phyloP scores from a whole-genome alignment of 2,888 invertebrate species.

The Pyrocoelia pectoralis region DNA sequence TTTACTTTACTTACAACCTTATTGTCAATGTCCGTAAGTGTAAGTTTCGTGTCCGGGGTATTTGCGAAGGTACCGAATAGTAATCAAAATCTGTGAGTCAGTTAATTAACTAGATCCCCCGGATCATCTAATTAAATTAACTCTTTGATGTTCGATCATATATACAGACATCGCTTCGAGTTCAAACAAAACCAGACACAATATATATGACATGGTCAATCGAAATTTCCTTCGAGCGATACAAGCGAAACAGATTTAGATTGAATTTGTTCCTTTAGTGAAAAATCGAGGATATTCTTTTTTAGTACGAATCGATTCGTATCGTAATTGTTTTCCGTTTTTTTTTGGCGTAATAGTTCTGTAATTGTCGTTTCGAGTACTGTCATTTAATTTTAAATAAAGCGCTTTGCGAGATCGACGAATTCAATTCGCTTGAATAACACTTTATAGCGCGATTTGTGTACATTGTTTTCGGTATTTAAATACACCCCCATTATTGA shows the following conservation, averaged over 20 bases:
- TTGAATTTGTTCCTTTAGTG: conserved; percentile 8
- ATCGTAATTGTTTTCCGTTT: not conserved
- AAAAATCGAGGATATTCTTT: not conserved
- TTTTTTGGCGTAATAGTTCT: not conserved
- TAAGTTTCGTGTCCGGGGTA: not conserved
- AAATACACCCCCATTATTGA: too few species aligned
- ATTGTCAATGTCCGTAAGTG: conserved; percentile 15
- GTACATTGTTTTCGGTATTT: too few species aligned
- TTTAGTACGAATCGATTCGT: not conserved
- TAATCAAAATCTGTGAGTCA: conserved; percentile 43
- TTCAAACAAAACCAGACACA: conserved; percentile 29
- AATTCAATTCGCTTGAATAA: not conserved
- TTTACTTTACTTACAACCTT: not conserved
- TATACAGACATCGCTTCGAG: conserved; percentile 21
- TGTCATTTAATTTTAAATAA: not conserved
- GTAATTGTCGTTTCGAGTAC: not conserved
- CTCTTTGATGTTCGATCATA: conserved; percentile 47
- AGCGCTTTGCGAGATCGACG: not conserved
- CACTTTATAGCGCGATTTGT: not conserved
- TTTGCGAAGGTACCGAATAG: conserved; percentile 43
- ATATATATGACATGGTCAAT: conserved; percentile 30
- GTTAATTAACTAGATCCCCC: conserved; percentile 47
- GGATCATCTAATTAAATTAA: conserved; percentile 48
- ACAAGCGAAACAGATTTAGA: conserved; percentile 10
- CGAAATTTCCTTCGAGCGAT: conserved; percentile 19